Conservation (phyloP, 1,140 invertebrate species). For the Antheraea mylitta region DNA sequence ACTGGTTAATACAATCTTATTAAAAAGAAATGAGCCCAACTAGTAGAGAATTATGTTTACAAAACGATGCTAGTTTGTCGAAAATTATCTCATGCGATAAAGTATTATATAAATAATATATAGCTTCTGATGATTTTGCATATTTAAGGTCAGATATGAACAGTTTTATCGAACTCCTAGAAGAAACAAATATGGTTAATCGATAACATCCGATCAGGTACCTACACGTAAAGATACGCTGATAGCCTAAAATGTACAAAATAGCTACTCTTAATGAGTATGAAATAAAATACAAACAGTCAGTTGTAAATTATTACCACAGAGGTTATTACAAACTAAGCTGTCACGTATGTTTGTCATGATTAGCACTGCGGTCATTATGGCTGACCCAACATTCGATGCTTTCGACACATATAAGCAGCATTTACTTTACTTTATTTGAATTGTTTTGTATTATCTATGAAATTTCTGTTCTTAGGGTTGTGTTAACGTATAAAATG, state of each 20-base stretch:
- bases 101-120: no score
- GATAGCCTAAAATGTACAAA: neutral
- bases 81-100: no score
- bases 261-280: neutral
- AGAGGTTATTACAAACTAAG: neutral
- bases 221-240: neutral
- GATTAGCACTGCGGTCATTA: constrained; percentile 4
- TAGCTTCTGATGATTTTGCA: no score
- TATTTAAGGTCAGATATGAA: neutral
- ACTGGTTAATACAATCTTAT: no score
- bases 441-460: neutral
- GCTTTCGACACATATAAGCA: neutral
- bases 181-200: neutral
- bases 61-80: no score
- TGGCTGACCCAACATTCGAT: neutral
- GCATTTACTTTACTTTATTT: neutral
- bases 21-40: no score
- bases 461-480: neutral
- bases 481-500: no score
- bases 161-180: neutral
- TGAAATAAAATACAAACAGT: neutral
- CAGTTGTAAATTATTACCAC: neutral
- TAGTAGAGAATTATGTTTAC: no score
- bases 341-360: constrained; percentile 8
- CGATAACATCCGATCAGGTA: neutral